Conservation (phyloP, 2,113 vertebrate species). For the Poecile atricapillus region DNA sequence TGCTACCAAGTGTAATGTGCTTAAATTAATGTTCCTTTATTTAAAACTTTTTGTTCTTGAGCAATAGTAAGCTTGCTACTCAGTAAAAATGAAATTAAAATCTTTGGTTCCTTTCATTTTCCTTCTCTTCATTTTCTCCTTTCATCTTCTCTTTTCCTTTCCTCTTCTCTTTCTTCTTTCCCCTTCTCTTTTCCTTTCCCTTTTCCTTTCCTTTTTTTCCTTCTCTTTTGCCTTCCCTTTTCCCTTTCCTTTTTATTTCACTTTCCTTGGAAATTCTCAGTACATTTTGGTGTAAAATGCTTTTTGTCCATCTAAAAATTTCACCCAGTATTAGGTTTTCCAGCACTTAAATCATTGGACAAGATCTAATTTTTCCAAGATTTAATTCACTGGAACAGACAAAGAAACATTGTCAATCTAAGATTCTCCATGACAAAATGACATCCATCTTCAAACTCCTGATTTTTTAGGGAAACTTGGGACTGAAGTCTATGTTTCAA, state of each 20-base stretch:
- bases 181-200: too few relatives aligned
- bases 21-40: not conserved
- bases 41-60: not conserved
- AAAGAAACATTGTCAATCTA: not conserved
- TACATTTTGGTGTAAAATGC: accelerated
- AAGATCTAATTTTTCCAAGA: not conserved
- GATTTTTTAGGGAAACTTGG: not conserved
- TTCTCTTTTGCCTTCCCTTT: not conserved
- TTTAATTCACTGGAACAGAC: not conserved
- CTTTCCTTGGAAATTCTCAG: not conserved
- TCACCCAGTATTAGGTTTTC: not conserved
- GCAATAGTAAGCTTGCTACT: not conserved
- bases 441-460: not conserved
- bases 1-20: not conserved
- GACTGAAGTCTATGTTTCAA: not conserved
- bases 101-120: not conserved
- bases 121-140: not conserved
- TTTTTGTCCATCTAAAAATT: not conserved
- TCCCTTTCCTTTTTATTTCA: not conserved
- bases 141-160: not conserved
- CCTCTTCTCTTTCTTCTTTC: not conserved
- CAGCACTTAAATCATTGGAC: not conserved
- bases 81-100: not conserved
- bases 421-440: not conserved
- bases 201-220: not conserved